Conservation (phyloP, 2,888 invertebrate genomes). For the Dioctria rufipes region DNA sequence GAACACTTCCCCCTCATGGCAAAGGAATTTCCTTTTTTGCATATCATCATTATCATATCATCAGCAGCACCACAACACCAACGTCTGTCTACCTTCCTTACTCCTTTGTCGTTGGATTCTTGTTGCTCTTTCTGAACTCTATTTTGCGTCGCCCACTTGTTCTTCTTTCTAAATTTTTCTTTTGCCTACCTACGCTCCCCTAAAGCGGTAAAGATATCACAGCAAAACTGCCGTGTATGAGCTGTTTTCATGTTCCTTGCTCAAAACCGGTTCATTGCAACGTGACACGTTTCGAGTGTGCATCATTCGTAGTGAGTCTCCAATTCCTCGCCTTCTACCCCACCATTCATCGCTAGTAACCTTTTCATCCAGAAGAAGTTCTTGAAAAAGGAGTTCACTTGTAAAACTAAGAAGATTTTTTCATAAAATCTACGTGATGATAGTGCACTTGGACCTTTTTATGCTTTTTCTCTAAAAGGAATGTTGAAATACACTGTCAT, state of each 20-base stretch:
- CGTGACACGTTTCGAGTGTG: slow-evolving; percentile 44
- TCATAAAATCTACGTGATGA: neutral
- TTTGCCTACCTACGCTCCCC: slow-evolving; percentile 29
- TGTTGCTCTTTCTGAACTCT: slow-evolving; percentile 22
- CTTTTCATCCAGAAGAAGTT: neutral
- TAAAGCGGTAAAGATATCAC: slow-evolving; percentile 16
- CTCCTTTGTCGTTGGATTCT: neutral
- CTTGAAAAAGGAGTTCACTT: slow-evolving; percentile 45
- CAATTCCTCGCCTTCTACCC: neutral
- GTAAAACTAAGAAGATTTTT: neutral
- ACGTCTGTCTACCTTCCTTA: neutral
- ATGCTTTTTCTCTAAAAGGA: slow-evolving; percentile 8
- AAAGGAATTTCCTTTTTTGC: slow-evolving; percentile 32
- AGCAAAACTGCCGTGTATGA: slow-evolving; percentile 9
- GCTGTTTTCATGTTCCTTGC: slow-evolving; percentile 43
- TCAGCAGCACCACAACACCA: slow-evolving; percentile 4
- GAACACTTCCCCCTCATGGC: neutral
- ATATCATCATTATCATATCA: neutral
- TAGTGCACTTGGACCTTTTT: slow-evolving; percentile 17
- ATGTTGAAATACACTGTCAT: slow-evolving; percentile 12
- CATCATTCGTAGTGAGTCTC: neutral
- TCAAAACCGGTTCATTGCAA: slow-evolving; percentile 36
- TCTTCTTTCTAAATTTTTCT: slow-evolving; percentile 26
- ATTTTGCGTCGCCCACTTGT: slow-evolving; percentile 46
- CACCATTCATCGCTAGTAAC: neutral